phyloP scores from a whole-genome alignment of 2,888 invertebrate species.

The Mongoloraphidia duomilia region DNA sequence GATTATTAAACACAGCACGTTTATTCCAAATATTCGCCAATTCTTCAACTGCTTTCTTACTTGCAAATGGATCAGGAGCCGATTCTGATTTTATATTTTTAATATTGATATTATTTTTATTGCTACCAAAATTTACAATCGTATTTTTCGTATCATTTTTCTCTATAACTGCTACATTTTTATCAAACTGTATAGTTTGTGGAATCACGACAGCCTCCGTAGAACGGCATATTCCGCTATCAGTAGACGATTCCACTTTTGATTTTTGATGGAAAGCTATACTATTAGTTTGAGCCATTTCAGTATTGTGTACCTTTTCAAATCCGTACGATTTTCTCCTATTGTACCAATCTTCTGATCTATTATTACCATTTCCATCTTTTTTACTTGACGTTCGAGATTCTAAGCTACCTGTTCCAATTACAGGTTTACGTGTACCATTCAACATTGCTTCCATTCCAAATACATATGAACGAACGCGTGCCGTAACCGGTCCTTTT shows the following conservation, averaged over 20 bases:
- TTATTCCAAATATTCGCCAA: constrained; percentile 13
- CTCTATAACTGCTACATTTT: constrained; percentile 20
- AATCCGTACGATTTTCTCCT: constrained; percentile 68
- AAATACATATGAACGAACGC: constrained; percentile 31
- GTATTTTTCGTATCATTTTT: neutral
- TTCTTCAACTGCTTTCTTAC: constrained; percentile 14
- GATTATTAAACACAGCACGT: constrained; percentile 3
- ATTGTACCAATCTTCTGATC: constrained; percentile 52
- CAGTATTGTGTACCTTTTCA: constrained; percentile 34
- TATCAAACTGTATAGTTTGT: constrained; percentile 15
- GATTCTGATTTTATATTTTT: no score
- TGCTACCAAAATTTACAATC: constrained; percentile 1
- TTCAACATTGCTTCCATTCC: constrained; percentile 29
- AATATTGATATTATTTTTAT: neutral
- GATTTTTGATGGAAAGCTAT: constrained; percentile 27
- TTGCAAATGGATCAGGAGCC: neutral
- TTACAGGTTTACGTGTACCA: constrained; percentile 20
- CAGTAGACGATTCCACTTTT: constrained; percentile 60
- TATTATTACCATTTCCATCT: constrained; percentile 21
- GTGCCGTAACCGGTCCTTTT: constrained; percentile 19
- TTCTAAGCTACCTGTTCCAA: constrained; percentile 33
- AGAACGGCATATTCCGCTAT: constrained; percentile 61
- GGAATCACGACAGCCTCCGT: constrained; percentile 44
- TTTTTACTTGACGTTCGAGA: constrained; percentile 28
- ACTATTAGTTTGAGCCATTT: constrained; percentile 17